These are phyloP conservation scores for Ageneiosus marmoratus DNA, from an alignment of 2,113 vertebrate genomes.

Conservation along the genomic window DNA sequence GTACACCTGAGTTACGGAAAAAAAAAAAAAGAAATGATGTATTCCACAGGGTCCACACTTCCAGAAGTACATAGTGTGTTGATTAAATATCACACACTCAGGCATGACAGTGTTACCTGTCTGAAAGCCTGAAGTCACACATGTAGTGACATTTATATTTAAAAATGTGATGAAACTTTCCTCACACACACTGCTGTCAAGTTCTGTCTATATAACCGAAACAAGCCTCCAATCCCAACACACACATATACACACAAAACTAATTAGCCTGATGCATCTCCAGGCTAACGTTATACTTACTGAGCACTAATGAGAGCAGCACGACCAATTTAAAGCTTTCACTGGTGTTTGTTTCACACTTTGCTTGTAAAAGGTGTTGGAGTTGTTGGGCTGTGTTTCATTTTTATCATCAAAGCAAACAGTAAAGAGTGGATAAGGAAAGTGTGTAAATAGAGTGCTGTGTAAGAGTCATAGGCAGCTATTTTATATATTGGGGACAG, in stretches of 20 bases:
- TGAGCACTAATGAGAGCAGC: conserved; percentile 9
- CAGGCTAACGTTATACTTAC: background rate
- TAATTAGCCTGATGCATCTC: background rate
- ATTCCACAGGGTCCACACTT: background rate
- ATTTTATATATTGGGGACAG: too few species aligned
- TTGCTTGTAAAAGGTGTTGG: background rate
- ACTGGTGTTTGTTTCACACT: conserved; percentile 9
- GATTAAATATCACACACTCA: background rate
- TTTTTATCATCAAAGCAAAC: conserved; percentile 55
- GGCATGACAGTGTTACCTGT: background rate
- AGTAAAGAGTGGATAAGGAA: background rate
- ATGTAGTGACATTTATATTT: background rate
- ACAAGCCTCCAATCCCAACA: background rate
- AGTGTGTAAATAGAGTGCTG: too few species aligned
- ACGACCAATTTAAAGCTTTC: background rate
- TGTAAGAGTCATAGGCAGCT: too few species aligned
- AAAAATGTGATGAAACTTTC: background rate
- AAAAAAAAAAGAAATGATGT: background rate
- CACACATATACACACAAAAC: background rate
- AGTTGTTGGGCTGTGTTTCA: conserved; percentile 22
- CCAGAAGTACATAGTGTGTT: background rate
- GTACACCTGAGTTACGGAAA: too few species aligned
- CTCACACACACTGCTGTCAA: background rate
- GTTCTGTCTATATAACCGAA: background rate
- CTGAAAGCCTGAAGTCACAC: background rate